Base-by-base conservation (phyloP, 2,888 invertebrate genomes). In the Sussaba pulchella region DNA sequence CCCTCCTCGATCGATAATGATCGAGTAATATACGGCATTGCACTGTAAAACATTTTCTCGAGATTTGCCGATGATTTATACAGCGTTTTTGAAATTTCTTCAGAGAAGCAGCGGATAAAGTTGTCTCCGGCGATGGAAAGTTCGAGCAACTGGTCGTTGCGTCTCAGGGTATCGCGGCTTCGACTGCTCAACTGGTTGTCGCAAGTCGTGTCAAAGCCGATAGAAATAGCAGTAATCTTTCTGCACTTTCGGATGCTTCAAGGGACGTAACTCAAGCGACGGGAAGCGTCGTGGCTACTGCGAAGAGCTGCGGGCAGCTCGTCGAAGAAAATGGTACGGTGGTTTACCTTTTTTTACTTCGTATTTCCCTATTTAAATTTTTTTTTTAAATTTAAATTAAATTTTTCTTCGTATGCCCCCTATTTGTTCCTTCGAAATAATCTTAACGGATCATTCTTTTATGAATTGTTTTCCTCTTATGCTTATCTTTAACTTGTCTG, bases 151-250 rank as follows among this genome's bases (percentile, higher is more conserved):
- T 99, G 79, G 97, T 99, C 78, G 99, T 98, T 0, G 99, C 99
- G 6, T 98, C 99, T 21, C 99, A 99, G 93, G 98, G 98, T 92
- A 98, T 99, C 78, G 97, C 98, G 72, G 99, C 98, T 81, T 98
- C 96, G 85, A 99, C 99, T 0, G 99, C 99, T 61, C 99, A 99
- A 93, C 94, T 99, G 77, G 99, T 99, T 67, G 98, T 99, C 0
- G 98, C 99, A 12, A 98, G 98, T 83, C 95, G 97, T 74, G 99
- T 99, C 6, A 98, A 99, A 93, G 99, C 99, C 0, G 96, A 97
- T 87, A 95, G 97, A 84, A 95, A 95, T 80, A 97, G 98, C 88
- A 93, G 93, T 84, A 96, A 97, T 89, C 94, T 99, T 82, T 92
- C 94, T n/a, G 95, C 96, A 45, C 94, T 99, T 79, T 96, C 97